Conservation (phyloP, 2,113 vertebrate species). For the Perccottus glenii region DNA sequence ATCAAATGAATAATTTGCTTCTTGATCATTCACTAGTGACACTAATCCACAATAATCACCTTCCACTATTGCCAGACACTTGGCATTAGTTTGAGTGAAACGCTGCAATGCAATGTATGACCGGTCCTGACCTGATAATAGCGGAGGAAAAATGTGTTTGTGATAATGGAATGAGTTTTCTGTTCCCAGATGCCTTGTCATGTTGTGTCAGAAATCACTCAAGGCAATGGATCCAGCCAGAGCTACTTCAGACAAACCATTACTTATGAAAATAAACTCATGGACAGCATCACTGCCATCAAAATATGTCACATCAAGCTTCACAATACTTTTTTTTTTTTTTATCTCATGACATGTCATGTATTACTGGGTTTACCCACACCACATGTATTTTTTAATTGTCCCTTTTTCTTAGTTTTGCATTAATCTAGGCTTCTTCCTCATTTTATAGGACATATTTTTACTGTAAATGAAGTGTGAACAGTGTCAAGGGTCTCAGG, state of each 20-base stretch:
- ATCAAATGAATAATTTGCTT: constrained; percentile 79
- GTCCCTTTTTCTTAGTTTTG: too few species aligned
- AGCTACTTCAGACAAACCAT: constrained; percentile 20
- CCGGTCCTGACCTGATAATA: constrained; percentile 52
- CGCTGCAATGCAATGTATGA: constrained; percentile 59
- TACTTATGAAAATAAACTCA: constrained; percentile 9
- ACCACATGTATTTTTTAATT: too few species aligned
- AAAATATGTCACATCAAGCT: not conserved
- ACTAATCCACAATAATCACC: constrained; percentile 75
- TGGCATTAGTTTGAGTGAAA: constrained; percentile 64
- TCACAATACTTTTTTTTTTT: not conserved
- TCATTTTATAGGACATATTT: too few species aligned
- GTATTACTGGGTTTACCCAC: too few species aligned
- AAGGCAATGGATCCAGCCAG: constrained; percentile 23
- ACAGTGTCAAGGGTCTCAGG: too few species aligned
- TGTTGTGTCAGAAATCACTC: constrained; percentile 35
- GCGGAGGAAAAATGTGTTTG: constrained; percentile 29
- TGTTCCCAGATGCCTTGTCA: constrained; percentile 33
- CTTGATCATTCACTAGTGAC: constrained; percentile 75
- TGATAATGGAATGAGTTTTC: constrained; percentile 48
- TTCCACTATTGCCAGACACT: constrained; percentile 65
- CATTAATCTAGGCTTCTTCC: too few species aligned
- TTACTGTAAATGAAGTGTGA: too few species aligned
- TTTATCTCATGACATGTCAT: not conserved
- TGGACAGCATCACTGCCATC: not conserved